Base-by-base conservation (phyloP, 2,113 vertebrate genomes). In the Centropus bengalensis region DNA sequence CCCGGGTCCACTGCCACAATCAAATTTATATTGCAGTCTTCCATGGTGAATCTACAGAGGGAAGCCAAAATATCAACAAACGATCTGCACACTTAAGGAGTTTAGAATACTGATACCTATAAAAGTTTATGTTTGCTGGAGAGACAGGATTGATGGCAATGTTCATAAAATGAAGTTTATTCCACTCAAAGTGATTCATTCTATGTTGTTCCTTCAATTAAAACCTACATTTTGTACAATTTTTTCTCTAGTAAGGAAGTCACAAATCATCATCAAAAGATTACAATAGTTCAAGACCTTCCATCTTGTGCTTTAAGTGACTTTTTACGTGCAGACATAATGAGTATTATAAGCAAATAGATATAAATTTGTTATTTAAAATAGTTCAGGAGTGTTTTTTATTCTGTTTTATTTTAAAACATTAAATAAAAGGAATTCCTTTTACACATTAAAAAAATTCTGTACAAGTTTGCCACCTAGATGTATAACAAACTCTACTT, bases 1-100 rank as follows among this genome's bases (percentile, higher is more conserved):
- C 28, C 99, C 99, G 0, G 99, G 99, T 10, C 99, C 99, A 6
- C 99, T 99, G 93, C 99, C 99, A 63, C 99, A 99, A 97, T 99
- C 99, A 52, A 99, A 99, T 93, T 99, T 99, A 96, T 99, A 99
- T 44, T 99, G 99, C 42, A 99, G 97, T 15, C 98, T 98, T 42
- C 99, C 99, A 13, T 99, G 98, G 60, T 99, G 98, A 23, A 99
- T 99, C 99, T 99, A 73, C 12, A 56, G 80, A 9, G 27, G 63
- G 82, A 76, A 96, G 47, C 23, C 89, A 92, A 44, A 56, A 27
- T 19, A 78, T 47, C 62, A 88, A 38, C 52, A 71, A 67, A 80
- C 9, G 11, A 33, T 64, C 24, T 74, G 18, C 38, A 55, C 6
- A 21, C 28, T 42, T 73, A 12, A 67, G 56, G 16, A 69, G 28